A percentile compares a stretch with the other conserved stretches of the same genome.
phyloP scores from a whole-genome alignment of 2,113 vertebrate genomes.

The Corythaeola cristata region DNA sequence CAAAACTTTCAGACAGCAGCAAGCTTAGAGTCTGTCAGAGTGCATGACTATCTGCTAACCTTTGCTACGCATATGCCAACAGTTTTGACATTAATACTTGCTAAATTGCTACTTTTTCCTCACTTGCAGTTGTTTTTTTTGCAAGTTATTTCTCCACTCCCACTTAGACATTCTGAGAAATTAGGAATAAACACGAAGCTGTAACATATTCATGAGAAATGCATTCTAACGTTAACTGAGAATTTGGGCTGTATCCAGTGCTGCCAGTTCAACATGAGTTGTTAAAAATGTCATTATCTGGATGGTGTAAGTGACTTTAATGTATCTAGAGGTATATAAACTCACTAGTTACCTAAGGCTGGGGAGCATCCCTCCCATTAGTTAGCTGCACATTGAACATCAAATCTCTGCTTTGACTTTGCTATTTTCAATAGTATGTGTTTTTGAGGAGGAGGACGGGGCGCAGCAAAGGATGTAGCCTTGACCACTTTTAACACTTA shows the following conservation, averaged over 20 bases:
- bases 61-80: background rate
- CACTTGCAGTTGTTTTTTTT: background rate
- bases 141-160: background rate
- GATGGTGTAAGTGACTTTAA: background rate
- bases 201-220: background rate
- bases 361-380: background rate
- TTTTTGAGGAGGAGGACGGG: background rate
- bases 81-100: background rate
- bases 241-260: background rate
- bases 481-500: background rate
- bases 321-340: background rate
- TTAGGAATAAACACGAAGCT: background rate
- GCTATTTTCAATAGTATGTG: background rate
- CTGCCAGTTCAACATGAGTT: background rate
- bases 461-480: background rate
- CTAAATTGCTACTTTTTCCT: background rate
- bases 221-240: accelerated
- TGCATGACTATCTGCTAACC: background rate
- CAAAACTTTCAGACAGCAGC: background rate
- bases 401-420: background rate
- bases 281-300: background rate
- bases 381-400: background rate
- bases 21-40: background rate
- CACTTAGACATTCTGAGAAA: background rate
- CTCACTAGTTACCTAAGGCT: background rate